Evolutionary conservation across 2,888 invertebrate species (phyloP).

Genomic region (Poecilus cupreus): DNA sequence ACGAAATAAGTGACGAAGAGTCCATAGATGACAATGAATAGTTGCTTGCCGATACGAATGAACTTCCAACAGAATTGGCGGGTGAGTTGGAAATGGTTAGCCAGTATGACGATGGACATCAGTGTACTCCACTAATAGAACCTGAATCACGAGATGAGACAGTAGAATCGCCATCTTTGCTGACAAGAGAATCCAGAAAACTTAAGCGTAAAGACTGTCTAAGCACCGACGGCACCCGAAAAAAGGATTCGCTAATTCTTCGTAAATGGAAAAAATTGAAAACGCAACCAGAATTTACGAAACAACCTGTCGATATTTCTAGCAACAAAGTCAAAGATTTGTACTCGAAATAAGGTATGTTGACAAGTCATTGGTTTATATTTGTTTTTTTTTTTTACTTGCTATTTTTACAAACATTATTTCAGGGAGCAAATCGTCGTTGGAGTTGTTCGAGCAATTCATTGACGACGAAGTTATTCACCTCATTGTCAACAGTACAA

Average conservation of each 20-base stretch:
- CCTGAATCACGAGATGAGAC: not conserved
- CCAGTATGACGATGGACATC: not conserved
- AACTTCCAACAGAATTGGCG: too few species aligned
- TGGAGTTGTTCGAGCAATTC: too few species aligned
- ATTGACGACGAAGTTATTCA: too few species aligned
- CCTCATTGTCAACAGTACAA: too few species aligned
- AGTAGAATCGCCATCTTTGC: constrained; percentile 11
- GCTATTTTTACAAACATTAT: not conserved
- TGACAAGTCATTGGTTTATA: not conserved
- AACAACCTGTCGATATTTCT: not conserved
- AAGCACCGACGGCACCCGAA: not conserved
- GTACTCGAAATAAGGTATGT: not conserved
- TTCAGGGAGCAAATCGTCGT: too few species aligned
- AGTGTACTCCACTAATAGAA: not conserved
- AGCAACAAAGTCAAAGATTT: too few species aligned
- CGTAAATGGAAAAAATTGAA: too few species aligned
- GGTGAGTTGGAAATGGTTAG: too few species aligned
- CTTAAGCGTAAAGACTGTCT: not conserved
- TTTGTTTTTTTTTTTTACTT: not conserved
- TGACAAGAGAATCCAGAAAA: constrained; percentile 29
- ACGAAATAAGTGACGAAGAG: too few species aligned
- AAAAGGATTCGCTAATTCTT: not conserved
- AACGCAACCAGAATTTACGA: too few species aligned
- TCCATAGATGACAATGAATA: too few species aligned
- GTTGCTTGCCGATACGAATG: too few species aligned